A percentile compares a stretch with the other conserved stretches of the same genome.
These are phyloP conservation scores for Heliconius congener DNA, from an alignment of 1,140 invertebrate species.

Conservation along the genomic window DNA sequence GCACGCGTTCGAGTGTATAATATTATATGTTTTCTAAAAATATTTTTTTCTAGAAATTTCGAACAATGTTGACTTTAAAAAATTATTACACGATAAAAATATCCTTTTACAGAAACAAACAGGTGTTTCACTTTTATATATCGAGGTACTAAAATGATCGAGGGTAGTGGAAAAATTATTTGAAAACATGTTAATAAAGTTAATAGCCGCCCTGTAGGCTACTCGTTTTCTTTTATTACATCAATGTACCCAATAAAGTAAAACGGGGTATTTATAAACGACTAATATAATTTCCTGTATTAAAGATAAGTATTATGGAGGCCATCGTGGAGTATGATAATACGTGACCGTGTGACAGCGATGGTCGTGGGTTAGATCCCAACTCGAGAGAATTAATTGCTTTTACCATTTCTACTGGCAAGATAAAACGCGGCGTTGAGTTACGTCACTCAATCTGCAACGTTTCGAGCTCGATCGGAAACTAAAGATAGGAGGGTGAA, in stretches of 20 bases:
- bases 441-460: too few species aligned
- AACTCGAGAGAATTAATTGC: too few species aligned
- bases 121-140: neutral
- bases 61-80: neutral
- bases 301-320: neutral
- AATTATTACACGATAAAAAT: neutral
- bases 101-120: neutral
- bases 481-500: too few species aligned
- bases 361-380: too few species aligned
- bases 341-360: neutral
- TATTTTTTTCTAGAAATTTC: too few species aligned
- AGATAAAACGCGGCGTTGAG: too few species aligned
- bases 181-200: conserved; percentile 14
- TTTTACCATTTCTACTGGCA: too few species aligned
- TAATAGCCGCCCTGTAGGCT: neutral
- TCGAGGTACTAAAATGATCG: neutral
- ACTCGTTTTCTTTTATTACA: neutral
- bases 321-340: too few species aligned
- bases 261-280: neutral
- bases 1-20: too few species aligned
- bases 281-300: neutral
- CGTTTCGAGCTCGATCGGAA: too few species aligned
- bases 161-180: neutral
- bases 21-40: too few species aligned
- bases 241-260: neutral